A percentile compares a stretch with the other conserved stretches of the same genome.
phyloP scores from a whole-genome alignment of 2,113 vertebrate genomes.

The Propithecus coquereli region DNA sequence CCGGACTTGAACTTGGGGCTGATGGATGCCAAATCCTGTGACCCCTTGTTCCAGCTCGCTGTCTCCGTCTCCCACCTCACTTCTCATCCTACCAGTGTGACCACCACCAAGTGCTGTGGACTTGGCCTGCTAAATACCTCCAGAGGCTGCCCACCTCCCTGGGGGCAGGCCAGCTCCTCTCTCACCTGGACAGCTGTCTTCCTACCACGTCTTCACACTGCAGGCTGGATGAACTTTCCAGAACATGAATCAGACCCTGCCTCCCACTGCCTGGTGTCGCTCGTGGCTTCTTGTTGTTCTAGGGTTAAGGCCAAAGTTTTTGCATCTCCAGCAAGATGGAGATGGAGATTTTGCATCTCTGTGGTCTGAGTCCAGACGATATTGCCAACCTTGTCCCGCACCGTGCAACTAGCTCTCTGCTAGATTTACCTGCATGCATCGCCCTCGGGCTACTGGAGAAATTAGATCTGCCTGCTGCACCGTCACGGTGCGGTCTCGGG shows the following conservation, averaged over 20 bases:
- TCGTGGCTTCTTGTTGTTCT: background rate
- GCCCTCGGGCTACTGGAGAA: rapidly evolving
- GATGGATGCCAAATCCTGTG: background rate
- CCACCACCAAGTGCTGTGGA: background rate
- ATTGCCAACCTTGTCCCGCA: background rate
- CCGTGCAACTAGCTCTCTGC: rapidly evolving
- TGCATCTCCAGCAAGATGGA: background rate
- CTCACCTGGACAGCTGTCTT: background rate
- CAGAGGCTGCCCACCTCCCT: background rate
- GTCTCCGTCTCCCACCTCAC: background rate
- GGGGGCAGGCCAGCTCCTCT: background rate
- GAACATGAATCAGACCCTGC: background rate
- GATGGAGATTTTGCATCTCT: too few relatives aligned
- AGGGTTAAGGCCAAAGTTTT: background rate
- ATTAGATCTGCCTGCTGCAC: background rate
- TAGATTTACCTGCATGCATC: background rate
- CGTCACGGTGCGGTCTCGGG: too few relatives aligned
- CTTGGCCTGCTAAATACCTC: background rate
- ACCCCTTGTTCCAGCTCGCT: background rate
- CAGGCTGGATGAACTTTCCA: background rate
- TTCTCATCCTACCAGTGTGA: background rate
- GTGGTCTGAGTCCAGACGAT: background rate
- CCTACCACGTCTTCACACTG: rapidly evolving
- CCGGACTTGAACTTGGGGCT: background rate
- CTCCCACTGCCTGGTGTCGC: background rate